Percentiles rank a stretch among this genome's conserved stretches.
Evolutionary conservation across 2,797 vertebrate genomes (phyloP).

Genomic region (Erethizon dorsatum): DNA sequence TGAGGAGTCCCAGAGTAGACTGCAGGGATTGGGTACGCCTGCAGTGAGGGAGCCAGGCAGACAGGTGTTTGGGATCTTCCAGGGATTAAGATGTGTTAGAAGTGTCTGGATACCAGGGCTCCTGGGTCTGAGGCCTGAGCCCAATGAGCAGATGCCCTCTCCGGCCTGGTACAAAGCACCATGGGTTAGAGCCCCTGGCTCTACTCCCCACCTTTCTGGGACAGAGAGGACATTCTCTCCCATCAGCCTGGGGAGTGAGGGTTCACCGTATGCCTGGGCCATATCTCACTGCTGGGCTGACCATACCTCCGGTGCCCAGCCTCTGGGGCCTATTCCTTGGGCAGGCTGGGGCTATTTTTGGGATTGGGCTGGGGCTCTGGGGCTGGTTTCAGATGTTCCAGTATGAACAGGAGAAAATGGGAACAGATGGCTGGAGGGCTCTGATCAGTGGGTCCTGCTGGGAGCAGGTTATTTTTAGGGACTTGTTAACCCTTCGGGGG

Average conservation of each 20-base stretch:
- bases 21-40: not conserved
- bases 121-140: conserved; percentile 17
- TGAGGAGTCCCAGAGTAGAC: not conserved
- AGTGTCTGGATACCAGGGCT: not conserved
- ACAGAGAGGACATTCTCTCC: rapidly evolving
- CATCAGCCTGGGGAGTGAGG: not conserved
- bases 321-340: conserved; percentile 78
- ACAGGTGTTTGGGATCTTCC: conserved; percentile 38
- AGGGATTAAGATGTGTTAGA: conserved; percentile 7
- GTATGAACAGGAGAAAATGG: conserved; percentile 88
- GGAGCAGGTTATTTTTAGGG: conserved; percentile 91
- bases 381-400: conserved; percentile 90
- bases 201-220: not conserved
- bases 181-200: not conserved
- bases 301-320: conserved; percentile 35
- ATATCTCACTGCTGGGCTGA: conserved; percentile 19
- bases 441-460: conserved; percentile 89
- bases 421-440: conserved; percentile 91
- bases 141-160: not conserved
- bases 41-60: not conserved
- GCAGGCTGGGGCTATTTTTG: conserved; percentile 89
- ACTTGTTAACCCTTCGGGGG: conserved; percentile 88
- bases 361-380: conserved; percentile 88
- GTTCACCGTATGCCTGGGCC: not conserved
- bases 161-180: not conserved